Evolutionary conservation across 2,113 vertebrate species (phyloP).

Genomic region (Caranx melampygus): DNA sequence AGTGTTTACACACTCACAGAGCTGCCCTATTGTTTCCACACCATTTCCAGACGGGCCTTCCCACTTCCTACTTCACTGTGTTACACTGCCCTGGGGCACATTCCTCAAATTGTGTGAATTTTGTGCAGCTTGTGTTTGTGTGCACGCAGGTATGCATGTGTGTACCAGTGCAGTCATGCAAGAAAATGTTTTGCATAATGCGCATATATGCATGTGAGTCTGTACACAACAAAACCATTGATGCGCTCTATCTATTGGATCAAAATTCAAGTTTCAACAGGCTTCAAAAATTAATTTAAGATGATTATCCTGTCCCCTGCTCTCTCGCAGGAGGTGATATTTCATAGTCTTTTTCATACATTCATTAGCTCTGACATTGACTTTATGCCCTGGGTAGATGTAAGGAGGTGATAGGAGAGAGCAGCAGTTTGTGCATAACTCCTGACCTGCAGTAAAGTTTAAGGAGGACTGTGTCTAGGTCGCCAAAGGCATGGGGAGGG

Average conservation of each 20-base stretch:
- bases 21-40: slow-evolving; percentile 78
- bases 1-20: slow-evolving; percentile 59
- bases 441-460: slow-evolving; percentile 50
- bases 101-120: slow-evolving; percentile 69
- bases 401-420: slow-evolving; percentile 40
- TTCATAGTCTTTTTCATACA: slow-evolving; percentile 23
- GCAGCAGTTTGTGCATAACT: slow-evolving; percentile 28
- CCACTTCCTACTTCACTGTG: slow-evolving; percentile 72
- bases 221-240: neutral
- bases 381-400: slow-evolving; percentile 32
- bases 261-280: slow-evolving; percentile 15
- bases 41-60: slow-evolving; percentile 72
- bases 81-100: slow-evolving; percentile 60
- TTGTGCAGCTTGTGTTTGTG: slow-evolving; percentile 35
- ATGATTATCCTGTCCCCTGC: neutral
- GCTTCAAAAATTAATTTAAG: slow-evolving; percentile 21
- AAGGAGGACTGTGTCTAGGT: slow-evolving; percentile 18
- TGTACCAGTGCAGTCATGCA: too few relatives aligned
- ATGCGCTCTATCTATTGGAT: neutral
- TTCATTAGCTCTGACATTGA: slow-evolving; percentile 59
- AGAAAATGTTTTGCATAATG: too few relatives aligned
- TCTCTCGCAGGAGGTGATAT: slow-evolving; percentile 27
- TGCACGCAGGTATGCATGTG: slow-evolving; percentile 11
- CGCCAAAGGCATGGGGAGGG: slow-evolving; percentile 25
- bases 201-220: neutral